phyloP scores from a whole-genome alignment of 30 jellyfish, hydroid and myxozoan species.

The Chrysaora quinquecirrha region DNA sequence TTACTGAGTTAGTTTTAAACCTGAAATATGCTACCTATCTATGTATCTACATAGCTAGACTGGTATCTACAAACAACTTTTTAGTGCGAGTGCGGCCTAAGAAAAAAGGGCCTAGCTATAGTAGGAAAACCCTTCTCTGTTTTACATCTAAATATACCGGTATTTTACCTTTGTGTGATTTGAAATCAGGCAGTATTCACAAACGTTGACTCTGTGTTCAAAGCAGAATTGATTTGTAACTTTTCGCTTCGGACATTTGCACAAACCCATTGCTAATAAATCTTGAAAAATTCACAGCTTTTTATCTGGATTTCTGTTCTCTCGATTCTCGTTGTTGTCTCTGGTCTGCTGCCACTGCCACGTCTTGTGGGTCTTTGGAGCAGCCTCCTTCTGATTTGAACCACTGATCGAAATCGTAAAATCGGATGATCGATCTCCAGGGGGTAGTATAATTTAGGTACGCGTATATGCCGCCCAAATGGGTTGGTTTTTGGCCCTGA shows the following conservation, averaged over 20 bases:
- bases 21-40: too few relatives aligned
- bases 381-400: too few relatives aligned
- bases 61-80: background rate
- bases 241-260: constrained; percentile 94
- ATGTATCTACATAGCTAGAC: too few relatives aligned
- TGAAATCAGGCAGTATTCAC: constrained; percentile 91
- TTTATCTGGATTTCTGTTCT: background rate
- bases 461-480: too few relatives aligned
- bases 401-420: background rate
- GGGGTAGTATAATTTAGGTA: too few relatives aligned
- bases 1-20: too few relatives aligned
- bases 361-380: too few relatives aligned
- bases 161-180: constrained; percentile 85
- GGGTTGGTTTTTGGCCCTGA: too few relatives aligned
- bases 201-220: constrained; percentile 96
- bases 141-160: too few relatives aligned
- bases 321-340: background rate
- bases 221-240: constrained; percentile 97
- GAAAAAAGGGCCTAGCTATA: background rate
- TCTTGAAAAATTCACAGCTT: background rate
- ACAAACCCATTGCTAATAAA: constrained; percentile 77
- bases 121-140: too few relatives aligned
- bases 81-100: background rate
- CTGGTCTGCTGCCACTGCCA: background rate
- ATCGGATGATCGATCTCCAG: too few relatives aligned